Evolutionary conservation across 1,140 invertebrate genomes (phyloP).

Genomic region (Popillia japonica): DNA sequence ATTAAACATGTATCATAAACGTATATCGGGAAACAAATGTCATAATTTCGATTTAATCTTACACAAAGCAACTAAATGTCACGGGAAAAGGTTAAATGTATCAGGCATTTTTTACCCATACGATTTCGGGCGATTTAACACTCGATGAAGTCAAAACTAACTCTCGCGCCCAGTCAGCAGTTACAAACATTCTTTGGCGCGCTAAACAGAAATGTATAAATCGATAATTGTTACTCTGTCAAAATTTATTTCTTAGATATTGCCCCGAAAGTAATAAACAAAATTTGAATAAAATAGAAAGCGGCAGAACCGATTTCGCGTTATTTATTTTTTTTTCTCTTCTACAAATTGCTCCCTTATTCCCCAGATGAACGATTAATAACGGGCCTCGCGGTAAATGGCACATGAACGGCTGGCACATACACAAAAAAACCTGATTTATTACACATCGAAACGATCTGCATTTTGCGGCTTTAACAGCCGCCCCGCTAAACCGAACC

Average conservation of each 20-base stretch:
- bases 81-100: conserved; percentile 12
- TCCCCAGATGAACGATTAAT: conserved; percentile 26
- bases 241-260: too few species aligned
- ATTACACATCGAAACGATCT: conserved; percentile 21
- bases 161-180: too few species aligned
- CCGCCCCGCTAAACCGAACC: background rate
- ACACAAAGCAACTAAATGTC: background rate
- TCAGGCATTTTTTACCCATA: background rate
- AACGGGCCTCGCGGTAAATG: conserved; percentile 5
- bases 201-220: too few species aligned
- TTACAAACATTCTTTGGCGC: too few species aligned
- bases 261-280: too few species aligned
- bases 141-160: too few species aligned
- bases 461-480: background rate
- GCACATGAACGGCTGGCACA: conserved; percentile 27
- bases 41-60: background rate
- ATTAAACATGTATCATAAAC: background rate
- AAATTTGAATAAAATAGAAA: too few species aligned
- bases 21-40: background rate
- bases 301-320: too few species aligned
- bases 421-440: conserved; percentile 23
- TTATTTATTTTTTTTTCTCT: conserved; percentile 11
- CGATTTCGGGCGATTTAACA: background rate
- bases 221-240: too few species aligned
- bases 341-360: conserved; percentile 19